Base-by-base conservation (phyloP, 2,888 invertebrate species). In the Isoperla grammatica region DNA sequence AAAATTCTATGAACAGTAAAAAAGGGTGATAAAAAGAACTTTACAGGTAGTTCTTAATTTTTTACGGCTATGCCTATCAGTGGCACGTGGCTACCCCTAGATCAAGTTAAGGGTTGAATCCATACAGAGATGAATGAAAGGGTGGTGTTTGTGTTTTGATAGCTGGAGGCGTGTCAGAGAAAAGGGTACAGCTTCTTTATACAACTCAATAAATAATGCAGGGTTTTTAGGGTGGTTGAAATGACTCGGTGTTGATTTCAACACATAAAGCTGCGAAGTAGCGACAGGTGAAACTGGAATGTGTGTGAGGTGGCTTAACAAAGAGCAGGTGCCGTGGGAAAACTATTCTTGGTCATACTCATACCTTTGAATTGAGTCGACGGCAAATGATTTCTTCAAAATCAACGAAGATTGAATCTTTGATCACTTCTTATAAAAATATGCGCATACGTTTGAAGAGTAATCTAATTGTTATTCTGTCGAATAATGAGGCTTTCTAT, bases 21-120 rank as follows among this genome's bases (percentile, higher is more conserved):
- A 60, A 55, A 43, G 50, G 45, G 54, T 42, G 35, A 56, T 23
- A 56, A 23, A 56, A 53, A 29, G 43, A 37, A 37, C 22, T 12
- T 4, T 23, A 60, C 60, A 60, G 60, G 60, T 60, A 60, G 60
- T 56, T 43, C 29, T 29, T 60, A 60, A 55, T 56, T 43, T 53
- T 53, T 45, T 55, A 55, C 37, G 42, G 43, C 45, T 53, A 40
- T 42, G 40, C 29, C n/a, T 42, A 53, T 23, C 9, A 13, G 43
- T n/a, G 55, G 54, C 55, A 45, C 55, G 55, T 60, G 60, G 42
- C 60, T 19, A 29, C 22, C 19, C 46, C 45, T 45, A 45, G 17
- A 46, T 37, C 59, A 59, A 45, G 59, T 53, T 49, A 60, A 60
- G 60, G 60, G 46, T 60, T 60, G 49, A 46, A 35, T 37, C 19